These are phyloP conservation scores for Bicyclus anynana DNA, from an alignment of 1,140 invertebrate species.

Conservation along the genomic window DNA sequence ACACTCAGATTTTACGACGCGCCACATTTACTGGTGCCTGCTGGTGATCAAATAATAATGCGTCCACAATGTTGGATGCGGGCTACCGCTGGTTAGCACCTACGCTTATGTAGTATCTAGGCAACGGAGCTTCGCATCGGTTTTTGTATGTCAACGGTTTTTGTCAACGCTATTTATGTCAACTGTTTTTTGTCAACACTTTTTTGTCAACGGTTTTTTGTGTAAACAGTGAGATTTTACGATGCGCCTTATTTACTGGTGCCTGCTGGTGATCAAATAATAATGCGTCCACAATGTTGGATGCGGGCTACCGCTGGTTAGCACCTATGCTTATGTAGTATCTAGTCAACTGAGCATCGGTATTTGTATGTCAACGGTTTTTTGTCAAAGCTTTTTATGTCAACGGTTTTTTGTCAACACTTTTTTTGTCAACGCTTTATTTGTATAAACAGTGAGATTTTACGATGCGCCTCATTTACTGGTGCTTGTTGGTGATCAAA, in stretches of 20 bases:
- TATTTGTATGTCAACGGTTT: too few species aligned
- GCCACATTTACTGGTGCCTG: conserved; percentile 18
- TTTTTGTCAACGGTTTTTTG: too few species aligned
- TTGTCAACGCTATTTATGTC: too few species aligned
- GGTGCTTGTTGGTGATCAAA: conserved; percentile 21
- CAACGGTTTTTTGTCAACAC: too few species aligned
- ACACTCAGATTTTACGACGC: conserved; percentile 30
- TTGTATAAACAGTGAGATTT: conserved; percentile 32
- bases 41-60: conserved; percentile 31
- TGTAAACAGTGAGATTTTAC: conserved; percentile 32
- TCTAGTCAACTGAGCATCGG: too few species aligned
- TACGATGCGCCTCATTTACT: conserved; percentile 26
- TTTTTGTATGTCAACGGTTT: too few species aligned
- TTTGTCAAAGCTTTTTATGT: too few species aligned
- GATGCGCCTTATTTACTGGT: conserved; percentile 21
- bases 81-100: not conserved
- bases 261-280: conserved; percentile 26
- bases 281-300: conserved; percentile 26
- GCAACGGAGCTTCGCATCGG: too few species aligned
- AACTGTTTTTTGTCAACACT: too few species aligned
- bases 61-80: conserved; percentile 22
- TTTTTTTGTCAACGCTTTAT: too few species aligned
- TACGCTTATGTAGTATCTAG: not conserved
- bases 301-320: conserved; percentile 1
- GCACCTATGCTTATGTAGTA: not conserved